These are phyloP conservation scores for Chlamydotis undulata DNA, from an alignment of 2,113 vertebrate species.

Conservation along the genomic window DNA sequence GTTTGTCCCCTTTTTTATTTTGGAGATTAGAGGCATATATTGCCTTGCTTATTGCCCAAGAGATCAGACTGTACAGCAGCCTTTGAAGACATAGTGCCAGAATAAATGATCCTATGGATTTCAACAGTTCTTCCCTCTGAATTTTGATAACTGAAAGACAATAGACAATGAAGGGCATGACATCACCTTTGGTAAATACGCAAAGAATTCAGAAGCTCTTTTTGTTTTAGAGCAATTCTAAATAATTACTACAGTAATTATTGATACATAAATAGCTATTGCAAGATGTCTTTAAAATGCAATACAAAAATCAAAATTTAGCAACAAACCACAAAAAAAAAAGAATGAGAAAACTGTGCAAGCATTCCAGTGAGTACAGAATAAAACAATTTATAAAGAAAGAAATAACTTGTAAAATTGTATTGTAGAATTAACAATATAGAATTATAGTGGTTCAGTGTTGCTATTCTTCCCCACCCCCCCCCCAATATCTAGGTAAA, in stretches of 20 bases:
- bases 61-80: not conserved
- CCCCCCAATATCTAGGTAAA: not conserved
- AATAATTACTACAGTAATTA: not conserved
- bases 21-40: not conserved
- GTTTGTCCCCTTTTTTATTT: not conserved
- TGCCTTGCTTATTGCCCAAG: not conserved
- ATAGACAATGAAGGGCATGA: not conserved
- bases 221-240: not conserved
- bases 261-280: not conserved
- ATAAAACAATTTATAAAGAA: not conserved
- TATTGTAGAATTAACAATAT: not conserved
- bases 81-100: not conserved
- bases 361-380: not conserved
- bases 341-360: not conserved
- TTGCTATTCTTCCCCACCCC: too few relatives aligned
- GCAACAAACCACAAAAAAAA: not conserved
- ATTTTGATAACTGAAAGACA: not conserved
- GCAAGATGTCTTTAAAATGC: not conserved
- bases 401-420: not conserved
- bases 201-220: not conserved
- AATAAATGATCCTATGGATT: not conserved
- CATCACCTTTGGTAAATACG: not conserved
- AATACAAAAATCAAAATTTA: not conserved
- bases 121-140: not conserved
- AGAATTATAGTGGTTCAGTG: not conserved